Percentiles rank a stretch among this genome's conserved stretches.
Conservation (phyloP, 2,113 vertebrate genomes). For the Pantherophis guttatus region DNA sequence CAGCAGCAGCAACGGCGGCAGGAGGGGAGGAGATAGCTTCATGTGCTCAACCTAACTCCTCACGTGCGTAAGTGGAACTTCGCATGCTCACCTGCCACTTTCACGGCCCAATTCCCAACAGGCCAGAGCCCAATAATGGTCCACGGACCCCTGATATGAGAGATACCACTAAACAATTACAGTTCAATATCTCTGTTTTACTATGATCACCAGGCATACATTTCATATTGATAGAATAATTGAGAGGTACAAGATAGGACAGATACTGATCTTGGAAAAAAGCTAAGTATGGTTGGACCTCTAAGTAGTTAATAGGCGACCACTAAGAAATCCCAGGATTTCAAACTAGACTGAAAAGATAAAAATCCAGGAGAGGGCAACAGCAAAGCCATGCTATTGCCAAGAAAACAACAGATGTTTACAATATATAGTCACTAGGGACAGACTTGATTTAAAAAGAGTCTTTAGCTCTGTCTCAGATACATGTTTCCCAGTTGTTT, state of each 20-base stretch:
- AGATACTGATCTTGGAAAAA: neutral
- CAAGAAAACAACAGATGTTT: neutral
- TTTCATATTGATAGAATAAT: neutral
- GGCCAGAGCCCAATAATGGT: neutral
- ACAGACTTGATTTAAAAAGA: neutral
- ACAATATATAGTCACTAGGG: neutral
- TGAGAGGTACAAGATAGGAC: neutral
- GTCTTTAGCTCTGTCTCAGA: neutral
- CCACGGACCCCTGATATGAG: neutral
- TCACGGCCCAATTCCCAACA: neutral
- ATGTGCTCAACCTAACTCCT: neutral
- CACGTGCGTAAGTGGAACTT: neutral
- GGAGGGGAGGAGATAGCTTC: neutral
- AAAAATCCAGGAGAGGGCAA: neutral
- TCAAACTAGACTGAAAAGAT: neutral
- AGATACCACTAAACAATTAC: neutral
- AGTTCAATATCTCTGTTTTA: neutral
- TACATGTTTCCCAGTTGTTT: neutral
- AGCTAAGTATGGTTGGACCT: neutral
- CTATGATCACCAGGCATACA: neutral
- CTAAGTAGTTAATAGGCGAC: neutral
- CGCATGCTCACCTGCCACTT: neutral
- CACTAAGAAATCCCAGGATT: neutral
- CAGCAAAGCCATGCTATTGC: neutral
- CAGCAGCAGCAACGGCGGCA: neutral